Percentiles rank a stretch among this genome's conserved stretches.
Conservation (phyloP, 2,888 invertebrate genomes). For the Mayetiola destructor region DNA sequence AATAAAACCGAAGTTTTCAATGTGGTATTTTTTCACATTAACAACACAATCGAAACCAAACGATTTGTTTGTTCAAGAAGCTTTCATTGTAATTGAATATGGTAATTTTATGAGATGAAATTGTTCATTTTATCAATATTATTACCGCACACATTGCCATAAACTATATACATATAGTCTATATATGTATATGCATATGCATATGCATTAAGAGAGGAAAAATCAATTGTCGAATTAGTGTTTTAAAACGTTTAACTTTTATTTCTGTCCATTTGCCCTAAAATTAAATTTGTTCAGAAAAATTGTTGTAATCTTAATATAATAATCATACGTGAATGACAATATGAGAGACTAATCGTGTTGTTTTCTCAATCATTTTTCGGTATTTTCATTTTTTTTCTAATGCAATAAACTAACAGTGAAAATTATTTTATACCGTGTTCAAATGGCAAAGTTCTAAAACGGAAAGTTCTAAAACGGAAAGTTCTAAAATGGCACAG, state of each 20-base stretch:
- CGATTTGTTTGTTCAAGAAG: not conserved
- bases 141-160: not conserved
- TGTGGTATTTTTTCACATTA: not conserved
- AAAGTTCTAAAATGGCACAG: too few species aligned
- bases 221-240: not conserved
- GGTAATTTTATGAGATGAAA: constrained; percentile 2
- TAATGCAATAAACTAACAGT: too few species aligned
- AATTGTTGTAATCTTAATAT: too few species aligned
- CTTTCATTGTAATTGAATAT: constrained; percentile 12
- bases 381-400: too few species aligned
- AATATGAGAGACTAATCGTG: too few species aligned
- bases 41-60: not conserved
- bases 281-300: not conserved
- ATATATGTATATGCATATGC: too few species aligned
- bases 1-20: not conserved
- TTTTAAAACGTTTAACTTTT: not conserved
- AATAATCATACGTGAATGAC: too few species aligned
- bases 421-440: too few species aligned
- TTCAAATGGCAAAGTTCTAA: too few species aligned
- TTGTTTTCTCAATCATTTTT: too few species aligned
- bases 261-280: not conserved
- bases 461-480: too few species aligned
- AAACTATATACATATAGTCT: too few species aligned
- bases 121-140: not conserved
- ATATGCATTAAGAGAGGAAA: not conserved